Percentiles rank a stretch among this genome's conserved stretches.
Evolutionary conservation across 2,113 vertebrate genomes (phyloP).

Genomic region (Rhinolophus ferrumequinum): DNA sequence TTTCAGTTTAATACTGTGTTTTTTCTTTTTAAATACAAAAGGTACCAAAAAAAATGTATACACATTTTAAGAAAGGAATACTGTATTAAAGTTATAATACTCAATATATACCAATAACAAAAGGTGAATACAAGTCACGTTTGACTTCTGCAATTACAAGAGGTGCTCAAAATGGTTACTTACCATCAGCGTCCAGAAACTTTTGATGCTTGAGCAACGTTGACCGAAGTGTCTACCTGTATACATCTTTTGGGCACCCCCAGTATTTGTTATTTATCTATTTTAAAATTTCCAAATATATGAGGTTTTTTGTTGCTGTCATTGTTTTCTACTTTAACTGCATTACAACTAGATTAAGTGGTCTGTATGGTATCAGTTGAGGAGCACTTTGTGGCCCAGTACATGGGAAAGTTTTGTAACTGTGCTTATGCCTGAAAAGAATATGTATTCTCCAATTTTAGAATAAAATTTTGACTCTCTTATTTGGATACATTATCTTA

Average conservation of each 20-base stretch:
- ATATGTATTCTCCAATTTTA: background rate
- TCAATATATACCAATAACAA: too few relatives aligned
- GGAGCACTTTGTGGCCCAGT: background rate
- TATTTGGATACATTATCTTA: background rate
- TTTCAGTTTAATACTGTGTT: background rate
- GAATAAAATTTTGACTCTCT: constrained; percentile 6
- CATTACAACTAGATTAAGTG: background rate
- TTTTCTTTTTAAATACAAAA: background rate
- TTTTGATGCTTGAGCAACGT: too few relatives aligned
- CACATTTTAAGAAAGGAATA: too few relatives aligned
- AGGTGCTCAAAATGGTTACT: too few relatives aligned
- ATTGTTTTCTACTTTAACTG: background rate
- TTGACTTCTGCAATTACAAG: too few relatives aligned
- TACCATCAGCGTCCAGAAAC: too few relatives aligned
- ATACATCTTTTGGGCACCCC: too few relatives aligned
- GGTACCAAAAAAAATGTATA: too few relatives aligned
- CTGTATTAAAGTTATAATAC: too few relatives aligned
- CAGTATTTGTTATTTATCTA: background rate
- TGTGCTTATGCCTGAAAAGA: background rate
- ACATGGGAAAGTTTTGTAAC: background rate
- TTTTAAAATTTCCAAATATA: background rate
- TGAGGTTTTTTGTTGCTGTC: background rate
- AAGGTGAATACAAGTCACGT: too few relatives aligned
- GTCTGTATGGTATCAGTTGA: background rate
- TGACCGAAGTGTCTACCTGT: too few relatives aligned